These are phyloP conservation scores for Coregonus sp. DNA, from an alignment of 2,797 vertebrate species.

Conservation along the genomic window DNA sequence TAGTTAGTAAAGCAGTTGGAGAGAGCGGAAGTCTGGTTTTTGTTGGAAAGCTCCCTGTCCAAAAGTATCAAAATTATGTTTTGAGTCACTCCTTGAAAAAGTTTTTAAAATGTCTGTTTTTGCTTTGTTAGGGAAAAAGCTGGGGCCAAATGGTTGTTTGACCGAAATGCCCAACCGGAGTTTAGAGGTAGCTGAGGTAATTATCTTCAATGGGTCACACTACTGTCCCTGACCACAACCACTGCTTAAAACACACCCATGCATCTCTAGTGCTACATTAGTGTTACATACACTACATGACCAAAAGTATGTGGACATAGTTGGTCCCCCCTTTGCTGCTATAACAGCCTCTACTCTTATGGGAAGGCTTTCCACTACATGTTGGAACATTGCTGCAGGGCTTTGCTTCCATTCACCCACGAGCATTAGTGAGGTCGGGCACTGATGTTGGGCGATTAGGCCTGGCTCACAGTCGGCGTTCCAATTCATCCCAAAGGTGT, in stretches of 20 bases:
- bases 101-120: neutral
- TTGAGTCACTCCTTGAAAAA: neutral
- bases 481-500: no score
- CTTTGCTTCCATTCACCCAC: no score
- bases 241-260: neutral
- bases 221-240: neutral
- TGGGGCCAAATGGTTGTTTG: neutral
- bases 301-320: no score
- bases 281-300: no score
- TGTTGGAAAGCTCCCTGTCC: neutral
- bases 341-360: no score
- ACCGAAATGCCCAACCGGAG: neutral
- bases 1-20: neutral
- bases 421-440: no score
- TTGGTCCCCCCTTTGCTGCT: no score
- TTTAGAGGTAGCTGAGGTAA: neutral
- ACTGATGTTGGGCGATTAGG: no score
- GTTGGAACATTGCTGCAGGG: no score
- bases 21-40: neutral
- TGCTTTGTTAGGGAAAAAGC: neutral
- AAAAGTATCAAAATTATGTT: neutral
- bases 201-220: neutral
- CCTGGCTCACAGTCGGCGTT: no score
- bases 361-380: no score
- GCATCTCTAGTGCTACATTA: neutral